These are phyloP conservation scores for Phrynocephalus guinanensis DNA, from an alignment of 2,797 vertebrate species.

Conservation along the genomic window DNA sequence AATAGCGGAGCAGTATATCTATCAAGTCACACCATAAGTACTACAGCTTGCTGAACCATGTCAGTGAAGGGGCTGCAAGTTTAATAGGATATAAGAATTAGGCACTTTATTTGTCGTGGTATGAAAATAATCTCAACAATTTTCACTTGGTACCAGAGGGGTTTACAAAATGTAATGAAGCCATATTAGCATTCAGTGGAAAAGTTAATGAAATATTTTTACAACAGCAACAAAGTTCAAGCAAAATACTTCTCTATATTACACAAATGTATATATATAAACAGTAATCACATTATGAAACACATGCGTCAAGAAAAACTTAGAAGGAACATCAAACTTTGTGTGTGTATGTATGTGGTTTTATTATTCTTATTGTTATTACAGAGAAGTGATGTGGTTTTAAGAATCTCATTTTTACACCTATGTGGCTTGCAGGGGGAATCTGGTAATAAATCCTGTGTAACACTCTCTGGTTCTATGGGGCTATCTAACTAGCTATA, in stretches of 20 bases:
- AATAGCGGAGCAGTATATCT: background rate
- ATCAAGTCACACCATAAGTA: background rate
- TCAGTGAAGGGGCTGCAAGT: background rate
- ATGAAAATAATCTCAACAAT: slow-evolving; percentile 29
- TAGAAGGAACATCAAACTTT: background rate
- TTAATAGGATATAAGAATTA: slow-evolving; percentile 10
- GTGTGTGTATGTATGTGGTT: too few species aligned
- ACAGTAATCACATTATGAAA: slow-evolving; percentile 30
- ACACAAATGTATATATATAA: slow-evolving; percentile 25
- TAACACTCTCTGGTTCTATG: too few species aligned
- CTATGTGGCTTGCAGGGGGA: background rate
- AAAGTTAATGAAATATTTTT: slow-evolving; percentile 62
- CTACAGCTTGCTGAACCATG: background rate
- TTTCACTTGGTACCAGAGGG: slow-evolving; percentile 36
- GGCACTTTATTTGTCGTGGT: slow-evolving; percentile 26
- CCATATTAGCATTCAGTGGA: slow-evolving; percentile 43
- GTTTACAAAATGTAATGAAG: slow-evolving; percentile 56
- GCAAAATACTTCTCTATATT: slow-evolving; percentile 41
- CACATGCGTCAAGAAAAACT: slow-evolving; percentile 27
- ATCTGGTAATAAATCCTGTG: background rate
- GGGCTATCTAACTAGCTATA: too few species aligned
- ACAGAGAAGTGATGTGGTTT: slow-evolving; percentile 3
- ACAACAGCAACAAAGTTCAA: slow-evolving; percentile 49
- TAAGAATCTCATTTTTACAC: background rate
- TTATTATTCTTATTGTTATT: slow-evolving; percentile 23